Percentiles rank a stretch among this genome's conserved stretches.
Conservation (phyloP, 2,113 vertebrate species). For the Nipponia nippon region DNA sequence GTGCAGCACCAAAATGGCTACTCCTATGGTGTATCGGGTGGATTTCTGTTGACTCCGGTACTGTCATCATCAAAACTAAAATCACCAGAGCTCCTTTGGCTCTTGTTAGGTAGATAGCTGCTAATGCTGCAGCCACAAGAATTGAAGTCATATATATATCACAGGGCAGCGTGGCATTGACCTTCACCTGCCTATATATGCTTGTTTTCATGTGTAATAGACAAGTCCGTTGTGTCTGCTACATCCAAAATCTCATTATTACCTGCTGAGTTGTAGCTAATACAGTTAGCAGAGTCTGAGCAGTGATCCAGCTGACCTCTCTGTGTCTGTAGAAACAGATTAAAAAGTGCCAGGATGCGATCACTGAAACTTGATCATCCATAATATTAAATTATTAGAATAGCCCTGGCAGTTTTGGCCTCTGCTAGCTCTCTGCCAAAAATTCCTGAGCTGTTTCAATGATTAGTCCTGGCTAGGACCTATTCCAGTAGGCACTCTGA, state of each 20-base stretch:
- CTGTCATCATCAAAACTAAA: background rate
- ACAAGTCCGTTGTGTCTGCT: background rate
- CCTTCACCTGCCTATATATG: background rate
- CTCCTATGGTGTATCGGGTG: rapidly evolving
- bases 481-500: background rate
- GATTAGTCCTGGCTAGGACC: background rate
- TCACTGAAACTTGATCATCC: background rate
- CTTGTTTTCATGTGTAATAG: background rate
- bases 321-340: background rate
- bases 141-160: background rate
- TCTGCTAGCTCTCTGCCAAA: background rate
- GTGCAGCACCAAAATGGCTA: background rate
- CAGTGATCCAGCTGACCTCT: background rate
- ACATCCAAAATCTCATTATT: background rate
- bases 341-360: background rate
- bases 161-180: background rate
- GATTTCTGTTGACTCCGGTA: background rate
- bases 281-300: background rate
- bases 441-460: background rate
- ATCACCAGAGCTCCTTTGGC: background rate
- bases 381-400: background rate
- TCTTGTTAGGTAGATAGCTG: background rate
- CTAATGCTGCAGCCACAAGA: background rate
- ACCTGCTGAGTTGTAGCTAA: background rate
- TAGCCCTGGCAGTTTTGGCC: background rate